These are phyloP conservation scores for Ranitomeya variabilis DNA, from an alignment of 2,113 vertebrate species.

Conservation along the genomic window DNA sequence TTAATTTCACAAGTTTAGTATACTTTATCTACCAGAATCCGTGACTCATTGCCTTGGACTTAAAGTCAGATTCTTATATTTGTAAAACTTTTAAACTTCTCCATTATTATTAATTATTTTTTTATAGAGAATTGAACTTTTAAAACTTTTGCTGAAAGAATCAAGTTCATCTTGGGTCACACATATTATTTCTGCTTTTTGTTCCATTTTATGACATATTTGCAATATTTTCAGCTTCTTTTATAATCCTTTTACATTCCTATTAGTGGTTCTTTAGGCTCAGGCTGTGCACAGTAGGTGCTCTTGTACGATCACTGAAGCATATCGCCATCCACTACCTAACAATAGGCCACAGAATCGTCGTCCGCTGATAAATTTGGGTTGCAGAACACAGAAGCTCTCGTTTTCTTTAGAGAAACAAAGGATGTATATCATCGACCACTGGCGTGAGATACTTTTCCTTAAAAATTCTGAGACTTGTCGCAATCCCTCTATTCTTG, in stretches of 20 bases:
- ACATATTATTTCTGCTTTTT: too few species aligned
- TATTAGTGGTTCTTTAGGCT: not conserved
- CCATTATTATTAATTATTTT: too few species aligned
- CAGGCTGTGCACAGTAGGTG: not conserved
- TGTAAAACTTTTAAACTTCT: too few species aligned
- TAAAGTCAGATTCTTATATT: too few species aligned
- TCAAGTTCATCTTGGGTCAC: too few species aligned
- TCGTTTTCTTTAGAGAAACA: not conserved
- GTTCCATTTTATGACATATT: not conserved
- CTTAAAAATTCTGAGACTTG: too few species aligned
- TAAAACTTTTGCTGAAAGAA: too few species aligned
- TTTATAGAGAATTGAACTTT: too few species aligned
- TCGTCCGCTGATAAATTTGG: not conserved
- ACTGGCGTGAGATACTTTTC: too few species aligned
- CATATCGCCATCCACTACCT: not conserved
- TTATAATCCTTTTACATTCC: not conserved
- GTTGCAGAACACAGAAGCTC: not conserved
- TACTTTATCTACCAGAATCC: not conserved
- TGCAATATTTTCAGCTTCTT: not conserved
- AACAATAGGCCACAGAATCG: not conserved
- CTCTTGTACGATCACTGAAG: not conserved
- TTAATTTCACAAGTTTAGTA: not conserved
- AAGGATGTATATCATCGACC: not conserved
- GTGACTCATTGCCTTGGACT: too few species aligned
- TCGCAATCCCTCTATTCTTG: too few species aligned